phyloP scores from a whole-genome alignment of 2,888 invertebrate genomes.

The Conchocele bisecta region DNA sequence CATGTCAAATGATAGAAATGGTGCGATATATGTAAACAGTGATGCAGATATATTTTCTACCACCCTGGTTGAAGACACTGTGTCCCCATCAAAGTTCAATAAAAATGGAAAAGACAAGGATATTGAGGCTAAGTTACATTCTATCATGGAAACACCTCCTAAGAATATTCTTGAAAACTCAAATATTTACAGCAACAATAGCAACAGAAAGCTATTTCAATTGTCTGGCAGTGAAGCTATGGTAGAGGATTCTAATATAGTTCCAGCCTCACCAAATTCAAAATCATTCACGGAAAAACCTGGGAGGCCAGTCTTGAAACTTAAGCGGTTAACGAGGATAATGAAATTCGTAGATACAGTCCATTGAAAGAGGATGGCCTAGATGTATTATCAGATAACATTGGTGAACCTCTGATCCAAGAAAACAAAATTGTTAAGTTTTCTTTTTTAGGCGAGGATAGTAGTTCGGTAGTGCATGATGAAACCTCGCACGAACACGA shows the following conservation, averaged over 20 bases:
- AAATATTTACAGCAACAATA: slow-evolving; percentile 46
- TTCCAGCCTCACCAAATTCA: slow-evolving; percentile 58
- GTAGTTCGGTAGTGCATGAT: background rate
- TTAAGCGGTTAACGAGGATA: slow-evolving; percentile 60
- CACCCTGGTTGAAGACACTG: slow-evolving; percentile 74
- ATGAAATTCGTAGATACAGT: slow-evolving; percentile 62
- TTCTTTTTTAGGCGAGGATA: background rate
- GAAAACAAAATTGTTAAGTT: slow-evolving; percentile 13
- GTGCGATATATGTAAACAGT: slow-evolving; percentile 11
- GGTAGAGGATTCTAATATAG: slow-evolving; percentile 61
- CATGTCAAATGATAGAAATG: background rate
- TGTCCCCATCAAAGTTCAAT: slow-evolving; percentile 67
- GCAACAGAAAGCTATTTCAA: slow-evolving; percentile 65
- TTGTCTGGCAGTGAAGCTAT: slow-evolving; percentile 34
- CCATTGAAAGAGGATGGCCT: slow-evolving; percentile 42
- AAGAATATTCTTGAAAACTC: slow-evolving; percentile 52
- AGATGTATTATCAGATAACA: background rate
- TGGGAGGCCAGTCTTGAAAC: slow-evolving; percentile 67
- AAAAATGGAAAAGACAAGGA: slow-evolving; percentile 13
- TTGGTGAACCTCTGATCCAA: background rate
- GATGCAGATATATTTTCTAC: slow-evolving; percentile 41
- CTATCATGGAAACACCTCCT: slow-evolving; percentile 70
- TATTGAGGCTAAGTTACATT: slow-evolving; percentile 20
- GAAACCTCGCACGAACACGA: slow-evolving; percentile 59
- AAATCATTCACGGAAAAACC: slow-evolving; percentile 28